Conservation (phyloP, 1,140 invertebrate genomes). For the Cephus cinctus region DNA sequence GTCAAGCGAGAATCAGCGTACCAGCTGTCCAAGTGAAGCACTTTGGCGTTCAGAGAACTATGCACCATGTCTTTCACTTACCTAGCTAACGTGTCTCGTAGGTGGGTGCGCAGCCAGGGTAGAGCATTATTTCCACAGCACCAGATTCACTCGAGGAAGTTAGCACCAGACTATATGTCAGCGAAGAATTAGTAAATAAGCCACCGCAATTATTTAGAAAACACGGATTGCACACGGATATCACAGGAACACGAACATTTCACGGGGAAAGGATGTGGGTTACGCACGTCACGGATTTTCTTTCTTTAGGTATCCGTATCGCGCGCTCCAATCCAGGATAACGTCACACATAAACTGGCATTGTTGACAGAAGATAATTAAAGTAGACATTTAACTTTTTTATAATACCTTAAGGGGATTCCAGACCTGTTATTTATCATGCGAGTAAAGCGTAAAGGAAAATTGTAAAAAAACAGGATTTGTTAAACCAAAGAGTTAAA, state of each 20-base stretch:
- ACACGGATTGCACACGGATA: not conserved
- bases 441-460: too few relatives aligned
- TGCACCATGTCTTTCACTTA: conserved; percentile 10
- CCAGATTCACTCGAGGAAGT: not conserved
- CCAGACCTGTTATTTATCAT: too few relatives aligned
- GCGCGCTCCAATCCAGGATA: too few relatives aligned
- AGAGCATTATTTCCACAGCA: conserved; percentile 29
- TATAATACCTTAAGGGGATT: too few relatives aligned
- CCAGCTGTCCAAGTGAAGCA: conserved; percentile 19
- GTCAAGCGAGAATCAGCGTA: conserved; percentile 10
- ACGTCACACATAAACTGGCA: too few relatives aligned
- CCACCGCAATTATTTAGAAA: conserved; percentile 3
- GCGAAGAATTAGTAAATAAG: not conserved
- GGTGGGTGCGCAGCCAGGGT: conserved; percentile 23
- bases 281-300: conserved; percentile 33
- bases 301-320: conserved; percentile 25
- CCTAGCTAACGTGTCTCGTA: conserved; percentile 29
- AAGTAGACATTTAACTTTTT: too few relatives aligned
- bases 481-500: too few relatives aligned
- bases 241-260: conserved; percentile 22
- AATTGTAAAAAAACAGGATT: too few relatives aligned
- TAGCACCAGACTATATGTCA: not conserved
- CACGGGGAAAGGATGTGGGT: conserved; percentile 14
- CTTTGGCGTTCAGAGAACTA: conserved; percentile 15
- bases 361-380: too few relatives aligned